These are phyloP conservation scores for Glossosoma conforme DNA, from an alignment of 1,140 invertebrate genomes.

Conservation along the genomic window DNA sequence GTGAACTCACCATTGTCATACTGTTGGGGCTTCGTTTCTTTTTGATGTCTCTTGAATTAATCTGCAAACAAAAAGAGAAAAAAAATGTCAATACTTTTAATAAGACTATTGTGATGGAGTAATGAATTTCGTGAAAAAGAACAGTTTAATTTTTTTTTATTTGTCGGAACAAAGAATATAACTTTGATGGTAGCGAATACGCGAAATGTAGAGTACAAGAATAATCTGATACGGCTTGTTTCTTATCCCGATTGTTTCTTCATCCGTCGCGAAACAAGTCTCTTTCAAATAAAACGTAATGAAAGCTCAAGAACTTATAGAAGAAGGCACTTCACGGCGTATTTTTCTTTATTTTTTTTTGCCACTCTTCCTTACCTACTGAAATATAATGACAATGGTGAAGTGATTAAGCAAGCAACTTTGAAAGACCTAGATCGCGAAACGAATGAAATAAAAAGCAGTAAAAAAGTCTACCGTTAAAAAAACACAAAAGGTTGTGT, in stretches of 20 bases:
- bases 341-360: constrained; percentile 22
- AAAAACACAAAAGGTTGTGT: too few species aligned
- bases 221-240: constrained; percentile 23
- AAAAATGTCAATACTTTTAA: constrained; percentile 12
- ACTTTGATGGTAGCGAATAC: too few species aligned
- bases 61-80: background rate
- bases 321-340: constrained; percentile 14
- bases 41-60: too few species aligned
- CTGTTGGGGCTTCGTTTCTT: too few species aligned
- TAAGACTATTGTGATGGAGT: constrained; percentile 4
- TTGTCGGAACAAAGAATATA: too few species aligned
- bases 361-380: constrained; percentile 13
- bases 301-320: constrained; percentile 16
- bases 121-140: too few species aligned
- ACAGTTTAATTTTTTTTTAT: too few species aligned
- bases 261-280: constrained; percentile 21
- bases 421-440: too few species aligned
- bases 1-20: too few species aligned
- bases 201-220: too few species aligned
- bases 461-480: too few species aligned
- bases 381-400: constrained; percentile 14
- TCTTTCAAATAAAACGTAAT: constrained; percentile 22
- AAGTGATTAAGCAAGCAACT: constrained; percentile 17
- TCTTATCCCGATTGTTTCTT: constrained; percentile 8
- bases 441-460: too few species aligned